Evolutionary conservation across 2,113 vertebrate genomes (phyloP), one percentile per base, ranked within the genome.

Genomic region (Cathartes aura): DNA sequence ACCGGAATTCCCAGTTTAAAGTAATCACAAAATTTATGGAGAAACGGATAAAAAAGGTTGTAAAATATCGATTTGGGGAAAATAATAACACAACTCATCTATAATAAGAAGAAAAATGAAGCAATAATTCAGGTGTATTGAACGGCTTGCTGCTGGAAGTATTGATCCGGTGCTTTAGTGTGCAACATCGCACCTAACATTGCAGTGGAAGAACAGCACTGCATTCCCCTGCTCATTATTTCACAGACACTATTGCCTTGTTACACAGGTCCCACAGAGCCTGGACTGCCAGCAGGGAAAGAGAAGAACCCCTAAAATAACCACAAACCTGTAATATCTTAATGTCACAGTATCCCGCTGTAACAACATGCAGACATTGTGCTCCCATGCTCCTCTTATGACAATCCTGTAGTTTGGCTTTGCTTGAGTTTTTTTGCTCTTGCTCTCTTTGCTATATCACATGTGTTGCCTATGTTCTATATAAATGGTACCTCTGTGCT

Each of bases 11-110:
- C 99, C 99, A 99, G 99, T 99, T 99, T 99, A 99, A 99, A 99
- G 99, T 99, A 99, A 99, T 99, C 99, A 99, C 98, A 97, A 98
- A 99, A 99, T 99, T 99, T 99, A 99, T 99, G 99, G 99, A 99
- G 99, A 99, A 99, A 99, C 98, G 98, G 99, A 99, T 99, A 99
- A 99, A 99, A 99, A 99, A 99, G 99, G 99, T 99, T 99, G 99
- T 99, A 99, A 98, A 99, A 98, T 99, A 99, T 99, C 98, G 99
- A 99, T 99, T 99, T 94, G 97, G 97, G 98, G 98, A 98, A 98
- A 98, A 99, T 99, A 99, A 99, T 99, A 99, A 98, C 98, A 98
- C 98, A 99, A 98, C 98, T 99, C 99, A 99, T 99, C 98, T 99
- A 99, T 99, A 99, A 99, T 99, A 99, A 99, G 99, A 98, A 98